Evolutionary conservation across 92 coral and sea anemone species (phyloP).

Genomic region (Actinostola sp.): DNA sequence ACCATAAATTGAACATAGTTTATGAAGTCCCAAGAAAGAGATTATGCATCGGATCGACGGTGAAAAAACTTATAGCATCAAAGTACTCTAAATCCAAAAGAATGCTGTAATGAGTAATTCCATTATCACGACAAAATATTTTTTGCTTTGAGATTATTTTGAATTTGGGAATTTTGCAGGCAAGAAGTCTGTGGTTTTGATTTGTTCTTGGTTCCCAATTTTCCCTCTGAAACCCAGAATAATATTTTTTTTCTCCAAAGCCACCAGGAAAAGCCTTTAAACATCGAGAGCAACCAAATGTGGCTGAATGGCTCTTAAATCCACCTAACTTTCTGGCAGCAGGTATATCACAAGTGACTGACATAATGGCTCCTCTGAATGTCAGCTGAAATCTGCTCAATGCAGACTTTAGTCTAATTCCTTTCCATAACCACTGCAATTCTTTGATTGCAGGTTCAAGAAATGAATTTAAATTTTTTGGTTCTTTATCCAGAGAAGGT

Average conservation of each 20-base stretch:
- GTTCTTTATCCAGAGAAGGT: background rate
- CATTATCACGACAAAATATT: slow-evolving; percentile 26
- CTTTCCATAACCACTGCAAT: slow-evolving; percentile 59
- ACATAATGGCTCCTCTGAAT: slow-evolving; percentile 59
- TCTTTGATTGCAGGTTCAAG: slow-evolving; percentile 66
- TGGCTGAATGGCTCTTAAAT: slow-evolving; percentile 57
- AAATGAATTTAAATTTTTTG: background rate
- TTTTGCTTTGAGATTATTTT: slow-evolving; percentile 46
- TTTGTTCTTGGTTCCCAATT: slow-evolving; percentile 47
- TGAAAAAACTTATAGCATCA: slow-evolving; percentile 60
- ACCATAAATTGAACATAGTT: slow-evolving; percentile 68
- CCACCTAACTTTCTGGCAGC: slow-evolving; percentile 63
- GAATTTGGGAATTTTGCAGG: slow-evolving; percentile 16
- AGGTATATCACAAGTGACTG: slow-evolving; percentile 55
- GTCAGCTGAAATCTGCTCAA: slow-evolving; percentile 50
- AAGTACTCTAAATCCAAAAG: slow-evolving; percentile 69
- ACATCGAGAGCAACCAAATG: slow-evolving; percentile 59
- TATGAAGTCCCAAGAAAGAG: slow-evolving; percentile 69
- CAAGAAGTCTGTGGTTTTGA: slow-evolving; percentile 44
- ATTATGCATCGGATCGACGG: slow-evolving; percentile 82
- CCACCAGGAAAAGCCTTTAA: slow-evolving; percentile 56
- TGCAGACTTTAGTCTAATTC: slow-evolving; percentile 39
- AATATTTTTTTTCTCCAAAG: slow-evolving; percentile 61
- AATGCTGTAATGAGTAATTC: slow-evolving; percentile 51
- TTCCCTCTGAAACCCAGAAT: slow-evolving; percentile 51